Percentiles rank a stretch among this genome's conserved stretches.
Evolutionary conservation across 1,140 invertebrate genomes (phyloP).

Genomic region (Teleopsis dalmanni): DNA sequence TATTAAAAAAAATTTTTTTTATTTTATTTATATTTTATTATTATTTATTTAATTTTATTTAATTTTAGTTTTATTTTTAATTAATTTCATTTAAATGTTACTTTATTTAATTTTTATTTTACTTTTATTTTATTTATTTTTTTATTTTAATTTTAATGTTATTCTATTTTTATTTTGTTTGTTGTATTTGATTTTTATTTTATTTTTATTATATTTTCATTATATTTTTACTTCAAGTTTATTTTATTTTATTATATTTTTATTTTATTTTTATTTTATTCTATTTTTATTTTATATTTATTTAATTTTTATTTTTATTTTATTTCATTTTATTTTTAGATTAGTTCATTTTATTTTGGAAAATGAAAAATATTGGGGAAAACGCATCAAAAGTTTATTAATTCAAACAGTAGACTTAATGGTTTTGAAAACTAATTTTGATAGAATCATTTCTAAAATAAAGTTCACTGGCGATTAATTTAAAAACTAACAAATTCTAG

Average conservation of each 20-base stretch:
- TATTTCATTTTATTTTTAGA: not conserved
- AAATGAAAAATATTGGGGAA: no score
- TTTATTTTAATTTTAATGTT: not conserved
- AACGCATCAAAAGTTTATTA: no score
- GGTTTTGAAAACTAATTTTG: no score
- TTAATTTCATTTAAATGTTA: not conserved
- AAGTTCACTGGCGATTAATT: no score
- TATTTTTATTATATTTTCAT: not conserved
- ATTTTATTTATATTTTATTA: not conserved
- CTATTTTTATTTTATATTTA: not conserved
- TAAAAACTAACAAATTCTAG: no score
- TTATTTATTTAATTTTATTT: not conserved
- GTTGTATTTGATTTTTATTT: not conserved
- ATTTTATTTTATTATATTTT: not conserved
- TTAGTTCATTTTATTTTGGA: not conserved
- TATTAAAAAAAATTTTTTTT: not conserved
- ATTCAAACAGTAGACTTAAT: no score
- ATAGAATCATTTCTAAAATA: no score
- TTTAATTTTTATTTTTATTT: not conserved
- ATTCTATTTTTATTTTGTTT: not conserved
- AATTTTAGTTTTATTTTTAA: not conserved
- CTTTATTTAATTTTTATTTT: not conserved
- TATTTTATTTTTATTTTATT: not conserved
- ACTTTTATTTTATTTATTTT: not conserved
- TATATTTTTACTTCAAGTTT: not conserved